Base-by-base conservation (phyloP, 2,888 invertebrate species). In the Zelleria hepariella region DNA sequence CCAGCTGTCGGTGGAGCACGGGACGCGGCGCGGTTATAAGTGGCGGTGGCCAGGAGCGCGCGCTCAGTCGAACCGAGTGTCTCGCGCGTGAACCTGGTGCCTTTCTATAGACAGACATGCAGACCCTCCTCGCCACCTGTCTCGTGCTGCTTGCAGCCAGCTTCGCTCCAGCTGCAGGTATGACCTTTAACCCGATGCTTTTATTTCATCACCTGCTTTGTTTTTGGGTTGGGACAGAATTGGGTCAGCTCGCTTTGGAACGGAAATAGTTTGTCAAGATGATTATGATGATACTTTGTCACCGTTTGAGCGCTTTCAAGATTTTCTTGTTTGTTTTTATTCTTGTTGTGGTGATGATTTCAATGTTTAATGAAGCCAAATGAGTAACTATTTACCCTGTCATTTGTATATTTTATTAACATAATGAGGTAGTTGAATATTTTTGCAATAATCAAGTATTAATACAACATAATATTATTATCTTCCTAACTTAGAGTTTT, bases 101-200 rank as follows among this genome's bases (percentile, higher is more conserved):
- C 73, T 65, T 67, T 70, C 25, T n/a, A 24, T 5, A n/a, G n/a
- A 24, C 23, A 25, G 53, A 66, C 71, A 88, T 88, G 88, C 86
- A 85, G 80, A 74, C 82, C 74, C 78, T 90, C 76, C 77, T 91
- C 75, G 89, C 90, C 74, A 80, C 89, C 73, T 85, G 90, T 76
- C 75, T 90, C 68, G 73, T 91, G 79, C 82, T 91, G 71, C 78
- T 84, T 75, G 89, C 87, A 77, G 87, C 87, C 70, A 86, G 85
- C 72, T 72, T 86, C 62, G 80, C 82, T 70, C 89, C 90, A 62
- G 84, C 84, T 59, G 81, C 91, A 88, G 91, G 91, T 91, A 86
- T 70, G 90, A 88, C 51, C 32, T 42, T 42, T 15, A 15, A 42
- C 32, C 32, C 15, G 32, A 15, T 42, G 32, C 32, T 15, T 42